Evolutionary conservation across 1,140 invertebrate genomes (phyloP).

Genomic region (Asbolus verrucosus): DNA sequence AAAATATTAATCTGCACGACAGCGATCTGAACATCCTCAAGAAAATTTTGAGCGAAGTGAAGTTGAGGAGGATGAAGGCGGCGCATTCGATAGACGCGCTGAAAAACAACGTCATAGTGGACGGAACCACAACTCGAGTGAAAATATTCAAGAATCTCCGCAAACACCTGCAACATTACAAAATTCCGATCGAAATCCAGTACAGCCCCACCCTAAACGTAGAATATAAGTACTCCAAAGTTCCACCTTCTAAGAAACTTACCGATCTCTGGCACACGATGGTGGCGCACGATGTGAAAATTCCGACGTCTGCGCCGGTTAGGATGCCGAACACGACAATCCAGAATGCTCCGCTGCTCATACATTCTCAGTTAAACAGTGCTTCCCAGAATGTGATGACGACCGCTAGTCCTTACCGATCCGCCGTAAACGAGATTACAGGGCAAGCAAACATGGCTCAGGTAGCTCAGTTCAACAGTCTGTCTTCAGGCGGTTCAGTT

Average conservation of each 20-base stretch:
- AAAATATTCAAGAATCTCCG: conserved; percentile 49
- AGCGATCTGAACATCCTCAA: conserved; percentile 10
- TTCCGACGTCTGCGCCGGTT: not conserved
- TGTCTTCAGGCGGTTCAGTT: not conserved
- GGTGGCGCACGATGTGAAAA: not conserved
- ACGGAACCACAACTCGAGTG: not conserved
- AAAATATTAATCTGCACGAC: not conserved
- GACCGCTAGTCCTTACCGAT: no score
- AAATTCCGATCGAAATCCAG: conserved; percentile 49
- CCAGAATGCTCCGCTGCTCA: not conserved
- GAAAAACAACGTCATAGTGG: not conserved
- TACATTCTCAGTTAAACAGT: no score
- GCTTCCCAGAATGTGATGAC: no score
- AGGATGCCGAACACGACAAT: not conserved
- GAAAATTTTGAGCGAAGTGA: not conserved
- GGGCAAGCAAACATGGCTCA: no score
- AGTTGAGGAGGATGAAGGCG: not conserved
- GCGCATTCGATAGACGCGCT: no score
- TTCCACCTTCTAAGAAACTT: not conserved
- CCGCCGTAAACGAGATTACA: no score
- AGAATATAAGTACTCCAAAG: conserved; percentile 9
- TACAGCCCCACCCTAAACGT: conserved; percentile 41
- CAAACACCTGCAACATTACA: conserved; percentile 41
- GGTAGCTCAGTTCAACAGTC: no score
- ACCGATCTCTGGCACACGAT: conserved; percentile 26